phyloP scores from a whole-genome alignment of 1,140 invertebrate species.

The Trypoxylus dichotomus region DNA sequence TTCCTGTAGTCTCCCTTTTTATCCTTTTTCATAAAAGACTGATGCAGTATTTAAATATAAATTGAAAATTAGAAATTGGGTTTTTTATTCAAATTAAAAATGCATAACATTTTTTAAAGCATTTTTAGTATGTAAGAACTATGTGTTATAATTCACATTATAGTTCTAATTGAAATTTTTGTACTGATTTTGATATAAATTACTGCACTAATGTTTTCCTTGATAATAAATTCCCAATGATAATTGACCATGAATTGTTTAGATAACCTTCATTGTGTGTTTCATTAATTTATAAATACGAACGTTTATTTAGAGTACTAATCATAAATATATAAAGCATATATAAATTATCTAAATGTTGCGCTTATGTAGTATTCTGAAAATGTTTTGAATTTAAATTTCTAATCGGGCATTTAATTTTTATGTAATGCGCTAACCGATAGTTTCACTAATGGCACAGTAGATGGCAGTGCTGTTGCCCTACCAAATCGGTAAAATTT shows the following conservation, averaged over 20 bases:
- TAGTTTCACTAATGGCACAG: background rate
- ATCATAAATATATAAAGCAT: background rate
- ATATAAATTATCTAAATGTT: background rate
- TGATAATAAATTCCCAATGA: background rate
- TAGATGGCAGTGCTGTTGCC: slow-evolving; percentile 9
- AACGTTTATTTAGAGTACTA: background rate
- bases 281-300: background rate
- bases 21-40: background rate
- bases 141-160: background rate
- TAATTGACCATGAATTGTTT: background rate
- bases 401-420: background rate
- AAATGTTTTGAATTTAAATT: background rate
- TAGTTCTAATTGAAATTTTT: background rate
- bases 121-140: background rate
- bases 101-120: too few species aligned
- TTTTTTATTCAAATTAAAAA: too few species aligned
- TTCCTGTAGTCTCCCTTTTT: background rate
- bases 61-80: background rate
- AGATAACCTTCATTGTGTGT: background rate
- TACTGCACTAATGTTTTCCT: background rate
- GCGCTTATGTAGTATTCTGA: background rate
- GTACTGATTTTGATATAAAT: background rate
- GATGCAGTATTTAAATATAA: background rate
- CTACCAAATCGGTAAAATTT: slow-evolving; percentile 35
- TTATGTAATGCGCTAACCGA: background rate